These are phyloP conservation scores for Aphidius colemani DNA, from an alignment of 2,888 invertebrate species.

Conservation along the genomic window DNA sequence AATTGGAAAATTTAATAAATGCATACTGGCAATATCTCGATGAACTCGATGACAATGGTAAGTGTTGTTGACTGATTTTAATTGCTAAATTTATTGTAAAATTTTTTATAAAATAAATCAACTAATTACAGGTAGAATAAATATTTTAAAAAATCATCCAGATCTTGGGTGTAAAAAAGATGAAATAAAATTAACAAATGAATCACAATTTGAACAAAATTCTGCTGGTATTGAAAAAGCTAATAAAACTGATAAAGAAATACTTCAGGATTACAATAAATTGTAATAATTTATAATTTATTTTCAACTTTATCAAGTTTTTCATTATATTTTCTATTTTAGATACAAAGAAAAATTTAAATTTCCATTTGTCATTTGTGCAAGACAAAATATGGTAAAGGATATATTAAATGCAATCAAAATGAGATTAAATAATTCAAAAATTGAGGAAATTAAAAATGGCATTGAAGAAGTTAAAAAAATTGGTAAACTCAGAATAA, in stretches of 20 bases:
- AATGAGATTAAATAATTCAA: slow-evolving; percentile 63
- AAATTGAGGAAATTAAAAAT: slow-evolving; percentile 63
- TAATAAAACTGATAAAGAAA: slow-evolving; percentile 62
- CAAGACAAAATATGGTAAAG: slow-evolving; percentile 67
- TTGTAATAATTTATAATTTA: slow-evolving; percentile 34
- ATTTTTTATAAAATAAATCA: background rate
- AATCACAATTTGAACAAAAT: slow-evolving; percentile 66
- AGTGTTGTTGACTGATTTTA: slow-evolving; percentile 37
- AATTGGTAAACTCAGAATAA: slow-evolving; percentile 61
- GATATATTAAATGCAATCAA: slow-evolving; percentile 66
- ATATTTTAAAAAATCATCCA: slow-evolving; percentile 67
- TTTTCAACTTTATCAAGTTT: background rate
- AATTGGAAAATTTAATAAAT: slow-evolving; percentile 60
- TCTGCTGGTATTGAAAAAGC: slow-evolving; percentile 65
- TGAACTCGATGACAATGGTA: slow-evolving; percentile 62
- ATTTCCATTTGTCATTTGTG: slow-evolving; percentile 74
- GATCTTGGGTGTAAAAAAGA: slow-evolving; percentile 68
- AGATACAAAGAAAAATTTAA: slow-evolving; percentile 70
- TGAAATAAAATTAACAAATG: slow-evolving; percentile 64
- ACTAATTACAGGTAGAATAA: slow-evolving; percentile 62
- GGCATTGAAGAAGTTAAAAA: slow-evolving; percentile 73
- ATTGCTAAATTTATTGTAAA: slow-evolving; percentile 3
- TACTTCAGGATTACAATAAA: slow-evolving; percentile 61
- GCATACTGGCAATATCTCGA: slow-evolving; percentile 66
- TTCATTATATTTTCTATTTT: slow-evolving; percentile 42